Base-by-base conservation (phyloP, 2,113 vertebrate species). In the Anas platyrhynchos region DNA sequence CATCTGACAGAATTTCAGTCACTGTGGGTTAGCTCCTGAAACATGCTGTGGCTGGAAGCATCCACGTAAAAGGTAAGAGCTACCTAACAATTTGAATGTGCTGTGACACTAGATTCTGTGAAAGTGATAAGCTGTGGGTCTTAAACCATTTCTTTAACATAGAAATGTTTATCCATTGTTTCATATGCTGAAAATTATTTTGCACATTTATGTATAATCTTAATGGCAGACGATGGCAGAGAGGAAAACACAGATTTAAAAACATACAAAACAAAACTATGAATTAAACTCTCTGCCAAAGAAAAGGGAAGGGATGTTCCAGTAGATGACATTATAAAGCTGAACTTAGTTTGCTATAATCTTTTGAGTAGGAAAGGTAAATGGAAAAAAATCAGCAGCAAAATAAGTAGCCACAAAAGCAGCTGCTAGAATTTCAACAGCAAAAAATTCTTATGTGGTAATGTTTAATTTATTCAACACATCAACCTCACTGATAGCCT, bases 31-130 rank as follows among this genome's bases (percentile, higher is more conserved):
- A 38, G 17, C 4, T 74, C 26, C 59, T 46, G 55, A 74, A 73
- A 73, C 21, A 43, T 11, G 13, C 0, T 0, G 0, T 29, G 26
- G 26, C 34, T 17, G 22, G 10, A 69, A 66, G 34, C 44, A 6
- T 68, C 43, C 44, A 1, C 2, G 1, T 63, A 31, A 63, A 63
- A 63, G 17, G 32, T 79, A 26, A 26, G 16, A 67, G 14, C 43
- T 62, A 2, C 20, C 4, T 56, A 61, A 36, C 11, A 52, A 16
- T 82, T 87, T 52, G 11, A 52, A 29, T 3, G 7, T 36, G 2
- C 11, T 85, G 26, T 78, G 61, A 58, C 61, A 32, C 21, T 58
- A 11, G 26, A 11, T 22, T 54, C 41, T 78, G 29, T 14, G 65
- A 62, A 66, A 62, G 41, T 52, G 20, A 27, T 14, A 17, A 26